Evolutionary conservation across 2,888 invertebrate species (phyloP).

Genomic region (Drosophila engyochracea): DNA sequence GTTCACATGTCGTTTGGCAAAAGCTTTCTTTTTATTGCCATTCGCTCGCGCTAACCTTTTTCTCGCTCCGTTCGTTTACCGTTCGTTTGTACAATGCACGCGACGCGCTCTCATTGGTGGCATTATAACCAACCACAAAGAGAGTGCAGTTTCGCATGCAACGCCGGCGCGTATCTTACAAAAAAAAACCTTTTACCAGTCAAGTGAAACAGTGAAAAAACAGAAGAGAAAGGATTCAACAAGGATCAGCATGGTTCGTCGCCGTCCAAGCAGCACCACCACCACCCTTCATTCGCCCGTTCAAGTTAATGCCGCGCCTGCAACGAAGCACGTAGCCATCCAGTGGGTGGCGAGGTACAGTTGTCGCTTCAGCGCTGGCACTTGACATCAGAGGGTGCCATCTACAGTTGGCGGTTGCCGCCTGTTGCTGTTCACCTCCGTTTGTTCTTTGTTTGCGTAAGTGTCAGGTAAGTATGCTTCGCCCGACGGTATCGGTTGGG

Average conservation of each 20-base stretch:
- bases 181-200: constrained; percentile 21
- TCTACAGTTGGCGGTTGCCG: constrained; percentile 14
- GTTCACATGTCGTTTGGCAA: constrained; percentile 23
- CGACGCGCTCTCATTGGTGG: constrained; percentile 14
- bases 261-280: not conserved
- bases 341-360: constrained; percentile 57
- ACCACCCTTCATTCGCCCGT: not conserved
- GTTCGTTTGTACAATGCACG: constrained; percentile 18
- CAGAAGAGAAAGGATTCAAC: constrained; percentile 2
- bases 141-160: constrained; percentile 18
- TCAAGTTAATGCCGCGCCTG: constrained; percentile 55
- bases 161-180: constrained; percentile 5
- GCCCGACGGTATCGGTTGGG: constrained; percentile 87
- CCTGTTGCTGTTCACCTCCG: not conserved
- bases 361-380: constrained; percentile 59
- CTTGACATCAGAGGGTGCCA: constrained; percentile 22
- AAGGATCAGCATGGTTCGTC: constrained; percentile 8
- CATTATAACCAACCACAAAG: constrained; percentile 7
- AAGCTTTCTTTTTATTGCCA: constrained; percentile 32
- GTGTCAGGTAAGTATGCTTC: constrained; percentile 86
- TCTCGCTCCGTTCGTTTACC: constrained; percentile 13
- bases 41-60: constrained; percentile 23
- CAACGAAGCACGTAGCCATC: constrained; percentile 58
- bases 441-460: constrained; percentile 1
- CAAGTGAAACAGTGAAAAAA: constrained; percentile 43